Percentiles rank a stretch among this genome's conserved stretches.
Conservation (phyloP, 2,888 invertebrate species). For the Chrysolina oricalcia region DNA sequence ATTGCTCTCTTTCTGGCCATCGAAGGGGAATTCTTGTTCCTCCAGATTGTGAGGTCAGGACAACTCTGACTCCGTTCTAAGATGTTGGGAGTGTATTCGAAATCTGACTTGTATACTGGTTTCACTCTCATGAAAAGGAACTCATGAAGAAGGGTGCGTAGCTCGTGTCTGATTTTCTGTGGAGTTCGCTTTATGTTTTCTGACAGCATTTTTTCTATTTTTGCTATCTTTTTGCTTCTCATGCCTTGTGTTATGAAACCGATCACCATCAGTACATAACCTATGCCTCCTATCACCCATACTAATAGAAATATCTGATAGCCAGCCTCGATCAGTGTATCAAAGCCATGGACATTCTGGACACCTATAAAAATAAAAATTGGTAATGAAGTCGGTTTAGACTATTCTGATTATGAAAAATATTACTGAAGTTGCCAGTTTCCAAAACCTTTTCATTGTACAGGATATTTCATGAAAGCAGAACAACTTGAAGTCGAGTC, state of each 20-base stretch:
- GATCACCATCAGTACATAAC: constrained; percentile 92
- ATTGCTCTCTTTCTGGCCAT: constrained; percentile 74
- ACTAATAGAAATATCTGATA: constrained; percentile 88
- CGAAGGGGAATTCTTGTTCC: constrained; percentile 72
- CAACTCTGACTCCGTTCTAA: constrained; percentile 78
- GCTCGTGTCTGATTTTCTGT: constrained; percentile 78
- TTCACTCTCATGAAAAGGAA: constrained; percentile 87
- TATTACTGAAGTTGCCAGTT: too few species aligned
- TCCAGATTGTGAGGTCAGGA: constrained; percentile 80
- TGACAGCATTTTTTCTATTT: constrained; percentile 85
- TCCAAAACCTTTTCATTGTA: too few species aligned
- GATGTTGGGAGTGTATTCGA: constrained; percentile 70
- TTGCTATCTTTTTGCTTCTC: constrained; percentile 82
- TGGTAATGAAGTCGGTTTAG: background rate
- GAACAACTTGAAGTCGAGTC: too few species aligned
- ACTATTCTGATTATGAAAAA: too few species aligned
- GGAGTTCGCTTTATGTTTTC: constrained; percentile 86
- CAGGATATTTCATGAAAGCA: too few species aligned
- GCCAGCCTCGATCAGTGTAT: constrained; percentile 77
- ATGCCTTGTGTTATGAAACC: constrained; percentile 87
- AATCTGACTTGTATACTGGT: constrained; percentile 79
- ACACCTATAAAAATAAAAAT: constrained; percentile 59
- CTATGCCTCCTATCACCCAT: constrained; percentile 94
- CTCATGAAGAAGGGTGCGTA: constrained; percentile 73
- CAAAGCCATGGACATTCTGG: constrained; percentile 73